These are phyloP conservation scores for Pristionchus japonicus DNA, from an alignment of 2,888 invertebrate species.

Conservation along the genomic window DNA sequence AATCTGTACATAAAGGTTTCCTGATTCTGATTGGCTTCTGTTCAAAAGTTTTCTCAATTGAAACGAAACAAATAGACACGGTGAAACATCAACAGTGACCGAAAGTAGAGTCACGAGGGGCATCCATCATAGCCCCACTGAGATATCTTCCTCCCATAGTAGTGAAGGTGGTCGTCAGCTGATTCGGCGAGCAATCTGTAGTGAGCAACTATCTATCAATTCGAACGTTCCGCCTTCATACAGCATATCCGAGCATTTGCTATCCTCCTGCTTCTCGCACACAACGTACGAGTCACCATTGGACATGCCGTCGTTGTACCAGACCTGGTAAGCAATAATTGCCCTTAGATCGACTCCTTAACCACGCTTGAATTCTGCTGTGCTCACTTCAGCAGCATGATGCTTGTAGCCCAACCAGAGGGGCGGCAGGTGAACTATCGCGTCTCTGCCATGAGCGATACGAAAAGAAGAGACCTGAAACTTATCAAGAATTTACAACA, in stretches of 20 bases:
- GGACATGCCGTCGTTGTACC: conserved; percentile 48
- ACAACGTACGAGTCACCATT: conserved; percentile 36
- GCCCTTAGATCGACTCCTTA: no score
- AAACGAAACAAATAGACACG: no score
- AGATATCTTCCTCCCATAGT: conserved; percentile 61
- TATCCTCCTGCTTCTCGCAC: conserved; percentile 41
- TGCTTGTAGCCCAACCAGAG: conserved; percentile 30
- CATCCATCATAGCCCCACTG: conserved; percentile 61
- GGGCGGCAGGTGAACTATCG: conserved; percentile 31
- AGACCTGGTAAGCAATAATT: no score
- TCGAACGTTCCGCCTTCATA: no score
- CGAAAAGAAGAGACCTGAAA: conserved; percentile 12
- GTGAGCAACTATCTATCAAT: not conserved
- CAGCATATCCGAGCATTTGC: conserved; percentile 35
- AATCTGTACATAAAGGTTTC: conserved; percentile 30
- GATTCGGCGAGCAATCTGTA: conserved; percentile 51
- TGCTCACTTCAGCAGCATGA: conserved; percentile 17
- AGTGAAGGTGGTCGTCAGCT: conserved; percentile 63
- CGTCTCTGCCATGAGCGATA: conserved; percentile 32
- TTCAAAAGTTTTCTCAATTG: no score
- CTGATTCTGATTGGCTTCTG: not conserved
- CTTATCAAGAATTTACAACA: not conserved
- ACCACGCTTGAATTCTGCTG: no score
- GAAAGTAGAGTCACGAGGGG: no score
- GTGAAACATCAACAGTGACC: no score